Evolutionary conservation across 1,140 invertebrate species (phyloP), one percentile per base, ranked within the genome.

Genomic region (Drosophila pruinosa): DNA sequence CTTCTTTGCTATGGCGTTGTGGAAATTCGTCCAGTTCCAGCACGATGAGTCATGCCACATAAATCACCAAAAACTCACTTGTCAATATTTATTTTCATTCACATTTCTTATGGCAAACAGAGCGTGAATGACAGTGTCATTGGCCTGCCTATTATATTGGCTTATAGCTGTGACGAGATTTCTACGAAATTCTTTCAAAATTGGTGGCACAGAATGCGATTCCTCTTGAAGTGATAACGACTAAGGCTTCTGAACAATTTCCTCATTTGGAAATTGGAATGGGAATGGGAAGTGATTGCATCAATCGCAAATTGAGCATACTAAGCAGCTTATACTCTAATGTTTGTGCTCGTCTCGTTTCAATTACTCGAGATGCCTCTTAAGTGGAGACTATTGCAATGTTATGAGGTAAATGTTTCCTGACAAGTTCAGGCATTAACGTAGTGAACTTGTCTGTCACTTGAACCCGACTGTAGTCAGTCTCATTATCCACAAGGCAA

Each of bases 41-140:
- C 34, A 50, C 26, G 39, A 72, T 85, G 80, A 85, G 72, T 86
- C 77, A 86, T 74, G 64, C 59, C 80, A 86, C 73, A 86, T 85
- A 86, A 85, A 86, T 85, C 81, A 86, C 53, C 56, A 48, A 70
- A 75, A 70, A 68, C 63, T 72, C 80, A 85, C 72, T 68, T 83
- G 80, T 80, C 81, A 85, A 85, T 85, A 85, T 85, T 86, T 80
- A 76, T 85, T 85, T 86, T 73, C 77, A 76, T 86, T 80, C 73
- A 41, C 69, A 77, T 76, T 68, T 72, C 56, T 45, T 54, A 41
- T 39, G 54, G 75, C 76, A 59, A 78, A 62, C 59, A 67, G 39
- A 63, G 73, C 45, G 50, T 45, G 57, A 39, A 38, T 45, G 47
- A 22, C 41, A 58, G 34, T 43, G 47, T 26, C 56, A 28, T 59